Evolutionary conservation across 2,888 invertebrate species (phyloP).

Genomic region (Fragum fragum): DNA sequence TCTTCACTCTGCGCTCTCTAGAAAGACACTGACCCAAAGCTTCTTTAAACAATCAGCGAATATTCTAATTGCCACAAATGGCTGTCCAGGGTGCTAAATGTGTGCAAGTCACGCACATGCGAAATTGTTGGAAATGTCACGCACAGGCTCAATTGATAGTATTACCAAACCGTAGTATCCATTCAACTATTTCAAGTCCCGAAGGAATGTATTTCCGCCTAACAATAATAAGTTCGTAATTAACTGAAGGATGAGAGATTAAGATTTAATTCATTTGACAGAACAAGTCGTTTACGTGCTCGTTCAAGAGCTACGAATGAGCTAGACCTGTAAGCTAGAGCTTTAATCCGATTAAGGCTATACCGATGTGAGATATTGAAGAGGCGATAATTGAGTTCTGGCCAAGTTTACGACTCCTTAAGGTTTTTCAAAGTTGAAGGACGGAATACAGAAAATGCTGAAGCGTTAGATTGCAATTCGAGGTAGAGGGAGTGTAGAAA

Average conservation of each 20-base stretch:
- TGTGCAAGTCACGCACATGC: too few relatives aligned
- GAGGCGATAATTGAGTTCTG: slow-evolving; percentile 11
- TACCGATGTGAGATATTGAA: background rate
- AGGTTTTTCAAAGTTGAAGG: background rate
- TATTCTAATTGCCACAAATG: too few relatives aligned
- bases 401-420: slow-evolving; percentile 8
- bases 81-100: too few relatives aligned
- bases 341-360: background rate
- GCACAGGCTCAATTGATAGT: too few relatives aligned
- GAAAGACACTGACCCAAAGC: too few relatives aligned
- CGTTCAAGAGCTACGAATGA: slow-evolving; percentile 9
- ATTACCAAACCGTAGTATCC: background rate
- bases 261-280: slow-evolving; percentile 34
- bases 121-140: too few relatives aligned
- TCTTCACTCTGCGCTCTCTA: too few relatives aligned
- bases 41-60: too few relatives aligned
- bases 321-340: slow-evolving; percentile 8
- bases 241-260: slow-evolving; percentile 31
- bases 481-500: too few relatives aligned
- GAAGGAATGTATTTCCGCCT: background rate
- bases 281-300: slow-evolving; percentile 25
- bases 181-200: background rate
- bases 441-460: background rate
- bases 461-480: too few relatives aligned
- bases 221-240: slow-evolving; percentile 20